phyloP scores from a whole-genome alignment of 2,113 vertebrate species.

The Paedocypris sp. region DNA sequence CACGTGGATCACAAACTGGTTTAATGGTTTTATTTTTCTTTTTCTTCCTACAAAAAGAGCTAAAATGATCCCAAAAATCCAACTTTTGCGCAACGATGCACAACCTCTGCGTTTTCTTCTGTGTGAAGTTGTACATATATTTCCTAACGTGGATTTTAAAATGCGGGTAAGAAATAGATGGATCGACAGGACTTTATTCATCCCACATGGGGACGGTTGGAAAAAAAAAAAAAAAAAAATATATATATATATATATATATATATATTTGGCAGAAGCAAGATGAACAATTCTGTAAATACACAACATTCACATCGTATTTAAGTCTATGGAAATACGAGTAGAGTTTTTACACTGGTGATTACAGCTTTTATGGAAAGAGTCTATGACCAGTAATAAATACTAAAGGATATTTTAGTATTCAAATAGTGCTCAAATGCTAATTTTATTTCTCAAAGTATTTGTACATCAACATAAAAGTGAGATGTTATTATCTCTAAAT shows the following conservation, averaged over 20 bases:
- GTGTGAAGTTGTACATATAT: conserved; percentile 25
- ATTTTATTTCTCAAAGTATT: neutral
- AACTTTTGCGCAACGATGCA: too few species aligned
- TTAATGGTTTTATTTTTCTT: too few species aligned
- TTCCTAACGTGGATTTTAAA: conserved; percentile 29
- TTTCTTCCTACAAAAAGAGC: too few species aligned
- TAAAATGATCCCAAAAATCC: too few species aligned
- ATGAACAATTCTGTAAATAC: conserved; percentile 28
- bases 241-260: too few species aligned
- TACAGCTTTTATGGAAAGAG: neutral
- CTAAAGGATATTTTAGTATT: neutral
- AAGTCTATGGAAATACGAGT: conserved; percentile 12
- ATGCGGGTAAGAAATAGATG: conserved; percentile 18
- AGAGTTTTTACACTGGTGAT: conserved; percentile 1
- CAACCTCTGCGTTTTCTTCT: too few species aligned
- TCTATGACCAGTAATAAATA: neutral
- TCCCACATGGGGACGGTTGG: too few species aligned
- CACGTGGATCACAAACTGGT: neutral
- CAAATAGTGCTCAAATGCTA: neutral
- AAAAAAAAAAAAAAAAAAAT: too few species aligned
- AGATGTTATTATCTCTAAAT: neutral
- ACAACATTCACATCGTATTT: neutral
- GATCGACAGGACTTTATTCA: neutral
- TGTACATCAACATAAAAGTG: neutral
- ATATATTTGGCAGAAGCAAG: too few species aligned